phyloP scores from a whole-genome alignment of 2,113 vertebrate species.

The Pituophis catenifer region DNA sequence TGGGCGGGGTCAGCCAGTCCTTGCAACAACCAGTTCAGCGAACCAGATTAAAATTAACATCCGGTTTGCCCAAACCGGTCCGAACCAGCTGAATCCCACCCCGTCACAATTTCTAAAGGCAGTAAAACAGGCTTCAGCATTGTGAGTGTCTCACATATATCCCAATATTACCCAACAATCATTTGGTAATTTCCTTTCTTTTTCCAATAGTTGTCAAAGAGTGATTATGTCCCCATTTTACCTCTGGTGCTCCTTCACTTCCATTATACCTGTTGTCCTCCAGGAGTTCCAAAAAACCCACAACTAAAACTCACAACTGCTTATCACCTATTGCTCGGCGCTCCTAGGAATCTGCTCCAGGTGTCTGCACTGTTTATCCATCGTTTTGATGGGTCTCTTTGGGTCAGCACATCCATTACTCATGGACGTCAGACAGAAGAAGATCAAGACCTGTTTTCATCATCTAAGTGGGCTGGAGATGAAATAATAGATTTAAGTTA shows the following conservation, averaged over 20 bases:
- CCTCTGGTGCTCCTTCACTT: neutral
- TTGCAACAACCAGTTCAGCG: too few species aligned
- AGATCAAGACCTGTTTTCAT: neutral
- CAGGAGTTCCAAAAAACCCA: conserved; percentile 38
- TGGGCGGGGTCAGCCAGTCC: too few species aligned
- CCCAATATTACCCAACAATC: neutral
- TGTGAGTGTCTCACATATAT: neutral
- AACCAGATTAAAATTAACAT: too few species aligned
- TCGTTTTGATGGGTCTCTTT: neutral
- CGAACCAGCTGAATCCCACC: too few species aligned
- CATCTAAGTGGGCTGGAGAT: neutral
- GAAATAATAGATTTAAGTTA: neutral
- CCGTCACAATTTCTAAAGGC: neutral
- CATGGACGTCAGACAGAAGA: fast-evolving
- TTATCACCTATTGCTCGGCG: conserved; percentile 56
- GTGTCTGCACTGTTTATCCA: conserved; percentile 37
- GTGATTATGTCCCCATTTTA: neutral
- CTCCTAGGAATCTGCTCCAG: conserved; percentile 47
- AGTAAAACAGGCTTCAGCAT: neutral
- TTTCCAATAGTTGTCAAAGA: neutral
- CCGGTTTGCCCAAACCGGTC: too few species aligned
- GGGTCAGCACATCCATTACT: neutral
- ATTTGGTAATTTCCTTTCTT: conserved; percentile 21
- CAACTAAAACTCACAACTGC: neutral
- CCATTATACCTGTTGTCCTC: neutral